phyloP scores from a whole-genome alignment of 2,888 invertebrate species.

The Hypomecis atomaria region DNA sequence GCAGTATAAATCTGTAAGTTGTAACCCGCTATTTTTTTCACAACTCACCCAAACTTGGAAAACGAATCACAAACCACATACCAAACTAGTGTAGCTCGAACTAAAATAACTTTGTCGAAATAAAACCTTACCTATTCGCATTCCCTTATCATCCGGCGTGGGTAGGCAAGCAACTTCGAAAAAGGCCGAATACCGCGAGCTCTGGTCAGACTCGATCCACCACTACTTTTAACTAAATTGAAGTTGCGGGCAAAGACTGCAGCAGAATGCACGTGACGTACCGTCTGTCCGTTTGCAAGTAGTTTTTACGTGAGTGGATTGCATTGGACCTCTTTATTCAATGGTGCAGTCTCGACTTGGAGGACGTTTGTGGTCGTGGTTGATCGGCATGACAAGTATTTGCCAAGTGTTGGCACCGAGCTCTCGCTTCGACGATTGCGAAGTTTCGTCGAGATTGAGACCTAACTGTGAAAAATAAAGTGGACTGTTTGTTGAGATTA shows the following conservation, averaged over 20 bases:
- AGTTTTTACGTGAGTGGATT: constrained; percentile 74
- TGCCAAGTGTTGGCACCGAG: constrained; percentile 32
- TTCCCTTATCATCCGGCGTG: constrained; percentile 48
- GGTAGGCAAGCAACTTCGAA: constrained; percentile 51
- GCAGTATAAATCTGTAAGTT: background rate
- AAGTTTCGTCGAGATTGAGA: constrained; percentile 17
- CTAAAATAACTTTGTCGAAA: constrained; percentile 28
- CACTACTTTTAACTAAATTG: constrained; percentile 82
- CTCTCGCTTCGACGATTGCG: constrained; percentile 13
- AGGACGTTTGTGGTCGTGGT: constrained; percentile 55
- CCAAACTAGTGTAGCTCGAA: constrained; percentile 3
- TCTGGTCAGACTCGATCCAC: constrained; percentile 63
- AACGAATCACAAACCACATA: background rate
- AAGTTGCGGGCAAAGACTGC: constrained; percentile 73
- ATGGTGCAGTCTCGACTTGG: constrained; percentile 58
- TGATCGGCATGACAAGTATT: constrained; percentile 64
- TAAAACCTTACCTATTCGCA: constrained; percentile 39
- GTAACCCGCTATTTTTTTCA: background rate
- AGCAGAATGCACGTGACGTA: constrained; percentile 69
- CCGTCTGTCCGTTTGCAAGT: constrained; percentile 69
- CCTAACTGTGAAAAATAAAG: constrained; percentile 14
- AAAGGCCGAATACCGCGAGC: constrained; percentile 59
- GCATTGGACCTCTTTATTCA: constrained; percentile 59
- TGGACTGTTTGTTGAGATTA: constrained; percentile 16
- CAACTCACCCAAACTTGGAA: background rate